Evolutionary conservation across 2,113 vertebrate genomes (phyloP), one percentile per base, ranked within the genome.

Genomic region (Tenrec ecaudatus): DNA sequence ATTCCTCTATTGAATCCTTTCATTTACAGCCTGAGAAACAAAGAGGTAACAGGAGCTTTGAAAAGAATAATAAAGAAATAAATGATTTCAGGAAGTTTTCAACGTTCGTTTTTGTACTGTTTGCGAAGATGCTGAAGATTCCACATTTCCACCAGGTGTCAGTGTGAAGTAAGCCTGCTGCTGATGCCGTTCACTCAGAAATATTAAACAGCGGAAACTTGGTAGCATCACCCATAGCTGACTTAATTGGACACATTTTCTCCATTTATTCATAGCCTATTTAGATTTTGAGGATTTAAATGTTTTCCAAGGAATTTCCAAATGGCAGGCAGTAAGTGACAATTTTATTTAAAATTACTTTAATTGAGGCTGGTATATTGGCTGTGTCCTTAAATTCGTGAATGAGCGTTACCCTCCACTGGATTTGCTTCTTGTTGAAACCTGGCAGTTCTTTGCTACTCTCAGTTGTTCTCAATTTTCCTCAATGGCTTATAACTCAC

Each of bases 21-120:
- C 12, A 93, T 88, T 22, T 95, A 94, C 1, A 92, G 86, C 15
- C 10, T 94, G n/a, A 87, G 76, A 78, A 94, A 86, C 2, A 92
- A 86, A 8, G 43, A 92, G 47, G 77, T 86, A 25, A 80, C 53
- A 33, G 12, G 60, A 66, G 68, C 88, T 9, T 57, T 94, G 60
- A 92, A 43, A 58, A 94, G 86, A 95, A n/a, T 90, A 29, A 85
- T 75, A 11, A 94, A 91, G 29, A 94, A 87, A 87, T 88, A 92
- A 71, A n/a, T 19, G 14, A 33, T 33, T 69, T 20, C 15, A 78
- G 73, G 29, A 2, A 80, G 73, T 17, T 85, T 81, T 86, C 23
- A 47, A 75, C 86, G 19, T 71, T 58, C 71, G 68, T 43, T 79
- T 15, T 79, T 86, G 60, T 62, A 62, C 31, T 8, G 76, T 86